Evolutionary conservation across 2,113 vertebrate species (phyloP), one percentile per base, ranked within the genome.

Genomic region (Montifringilla adamsi): DNA sequence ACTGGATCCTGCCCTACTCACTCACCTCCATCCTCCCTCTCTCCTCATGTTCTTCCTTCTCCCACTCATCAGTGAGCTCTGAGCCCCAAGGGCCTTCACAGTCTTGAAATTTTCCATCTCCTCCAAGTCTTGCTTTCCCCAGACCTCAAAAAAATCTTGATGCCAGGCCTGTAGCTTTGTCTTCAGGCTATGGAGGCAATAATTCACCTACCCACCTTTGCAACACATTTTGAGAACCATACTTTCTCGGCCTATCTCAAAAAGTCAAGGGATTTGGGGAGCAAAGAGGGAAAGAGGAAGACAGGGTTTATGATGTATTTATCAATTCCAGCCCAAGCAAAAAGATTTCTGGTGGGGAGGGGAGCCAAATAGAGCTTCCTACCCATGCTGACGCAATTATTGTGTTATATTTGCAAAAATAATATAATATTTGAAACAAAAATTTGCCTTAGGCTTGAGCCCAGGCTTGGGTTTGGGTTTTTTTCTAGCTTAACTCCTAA

Each of bases 351-450:
- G 41, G 46, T 84, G 74, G 14, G 27, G 41, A 84, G 33, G 7
- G n/a, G 75, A 87, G 84, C 39, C 30, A 82, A 94, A 83, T 0
- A 0, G 52, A 55, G 19, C 19, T 93, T 84, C 44, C 35, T 84
- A 92, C 39, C 43, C 75, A 78, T 53, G 72, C 28, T 92, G 72
- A 90, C 91, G 47, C 23, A 94, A 76, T 95, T 89, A 83, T 10
- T 66, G 30, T 66, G 15, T 89, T 62, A 33, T 41, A 84, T 95
- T 90, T 90, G 88, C 60, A 93, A 94, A 96, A 94, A 76, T 50
- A 64, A 85, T 35, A 69, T 35, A 59, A 86, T 21, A 22, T 60
- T 90, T 92, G 75, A 68, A 74, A 56, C 24, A 75, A 19, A 88
- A 75, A 86, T 60, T 87, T 72, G 44, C 47, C 35, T 7, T 6